Evolutionary conservation across 2,888 invertebrate genomes (phyloP).

Genomic region (Stomorhina lunata): DNA sequence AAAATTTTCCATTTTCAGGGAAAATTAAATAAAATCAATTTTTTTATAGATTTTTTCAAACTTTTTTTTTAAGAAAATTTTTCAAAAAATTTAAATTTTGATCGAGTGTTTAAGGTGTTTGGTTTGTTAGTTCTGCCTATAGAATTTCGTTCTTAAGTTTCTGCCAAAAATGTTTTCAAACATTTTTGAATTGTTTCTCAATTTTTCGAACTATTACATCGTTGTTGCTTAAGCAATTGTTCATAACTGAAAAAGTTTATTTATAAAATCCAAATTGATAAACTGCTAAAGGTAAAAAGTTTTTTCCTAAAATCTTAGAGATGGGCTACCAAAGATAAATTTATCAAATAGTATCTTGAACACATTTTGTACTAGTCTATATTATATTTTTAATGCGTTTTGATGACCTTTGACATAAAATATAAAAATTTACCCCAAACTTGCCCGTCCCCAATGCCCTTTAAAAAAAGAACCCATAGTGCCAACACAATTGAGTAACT

Average conservation of each 20-base stretch:
- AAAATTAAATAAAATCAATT: too few species aligned
- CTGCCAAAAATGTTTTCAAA: constrained; percentile 1
- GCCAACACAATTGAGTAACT: constrained; percentile 36
- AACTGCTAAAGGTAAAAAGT: constrained; percentile 31
- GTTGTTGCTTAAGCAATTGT: constrained; percentile 27
- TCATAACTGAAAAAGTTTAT: constrained; percentile 14
- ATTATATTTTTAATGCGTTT: too few species aligned
- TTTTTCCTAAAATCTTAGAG: background rate
- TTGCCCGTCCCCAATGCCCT: background rate
- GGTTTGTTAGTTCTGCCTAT: background rate
- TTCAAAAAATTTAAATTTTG: background rate
- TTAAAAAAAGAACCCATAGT: background rate
- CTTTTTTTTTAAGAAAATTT: too few species aligned
- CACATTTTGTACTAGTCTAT: too few species aligned
- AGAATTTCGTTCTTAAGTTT: background rate
- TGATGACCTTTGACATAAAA: background rate
- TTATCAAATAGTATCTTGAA: too few species aligned
- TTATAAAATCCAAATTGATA: constrained; percentile 40
- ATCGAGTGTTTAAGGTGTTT: too few species aligned
- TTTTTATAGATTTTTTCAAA: too few species aligned
- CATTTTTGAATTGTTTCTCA: background rate
- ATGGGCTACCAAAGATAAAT: too few species aligned
- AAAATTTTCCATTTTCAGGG: too few species aligned
- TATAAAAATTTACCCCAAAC: constrained; percentile 4
- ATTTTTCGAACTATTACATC: background rate